Conservation (phyloP, 2,888 invertebrate genomes). For the Acrobasis suavella region DNA sequence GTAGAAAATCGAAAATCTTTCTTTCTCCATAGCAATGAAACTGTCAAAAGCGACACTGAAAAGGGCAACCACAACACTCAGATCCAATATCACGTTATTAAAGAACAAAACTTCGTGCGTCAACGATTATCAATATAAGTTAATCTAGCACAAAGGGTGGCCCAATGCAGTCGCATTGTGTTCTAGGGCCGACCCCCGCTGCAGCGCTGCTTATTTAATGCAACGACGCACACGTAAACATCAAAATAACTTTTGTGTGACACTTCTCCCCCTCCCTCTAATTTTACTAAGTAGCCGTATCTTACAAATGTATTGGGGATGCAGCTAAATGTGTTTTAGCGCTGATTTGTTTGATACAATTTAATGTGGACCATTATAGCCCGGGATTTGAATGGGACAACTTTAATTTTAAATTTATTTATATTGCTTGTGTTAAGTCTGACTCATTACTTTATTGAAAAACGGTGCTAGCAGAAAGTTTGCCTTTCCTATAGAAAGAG, state of each 20-base stretch:
- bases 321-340: slow-evolving; percentile 59
- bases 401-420: slow-evolving; percentile 15
- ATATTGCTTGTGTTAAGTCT: slow-evolving; percentile 1
- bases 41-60: not conserved
- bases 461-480: not conserved
- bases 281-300: slow-evolving; percentile 81
- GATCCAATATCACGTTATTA: slow-evolving; percentile 30
- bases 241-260: slow-evolving; percentile 82
- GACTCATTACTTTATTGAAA: not conserved
- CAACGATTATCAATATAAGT: slow-evolving; percentile 67
- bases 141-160: slow-evolving; percentile 71
- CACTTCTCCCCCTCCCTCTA: slow-evolving; percentile 77
- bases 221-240: slow-evolving; percentile 82
- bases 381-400: slow-evolving; percentile 12
- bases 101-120: slow-evolving; percentile 45
- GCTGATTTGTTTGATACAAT: slow-evolving; percentile 22
- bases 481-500: not conserved
- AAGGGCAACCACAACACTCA: slow-evolving; percentile 4
- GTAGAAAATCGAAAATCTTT: not conserved
- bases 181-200: slow-evolving; percentile 62
- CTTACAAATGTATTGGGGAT: slow-evolving; percentile 74
- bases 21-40: not conserved
- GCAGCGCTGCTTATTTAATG: slow-evolving; percentile 80
- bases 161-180: slow-evolving; percentile 70
- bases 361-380: slow-evolving; percentile 16